These are phyloP conservation scores for Sussaba pulchella DNA, from an alignment of 2,888 invertebrate genomes.

Conservation along the genomic window DNA sequence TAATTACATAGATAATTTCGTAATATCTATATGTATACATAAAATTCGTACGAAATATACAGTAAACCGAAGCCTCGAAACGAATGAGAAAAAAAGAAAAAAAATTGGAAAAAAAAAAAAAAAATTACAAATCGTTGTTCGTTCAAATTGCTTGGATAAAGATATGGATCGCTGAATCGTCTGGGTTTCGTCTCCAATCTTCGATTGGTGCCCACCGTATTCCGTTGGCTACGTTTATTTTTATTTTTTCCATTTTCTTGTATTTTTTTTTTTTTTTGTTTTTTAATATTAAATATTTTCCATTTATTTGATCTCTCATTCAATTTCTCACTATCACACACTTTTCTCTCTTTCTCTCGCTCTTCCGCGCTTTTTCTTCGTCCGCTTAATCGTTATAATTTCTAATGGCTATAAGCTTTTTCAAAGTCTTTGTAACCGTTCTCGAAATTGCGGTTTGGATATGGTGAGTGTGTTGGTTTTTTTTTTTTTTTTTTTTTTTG, in stretches of 20 bases:
- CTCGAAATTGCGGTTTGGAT: slow-evolving; percentile 70
- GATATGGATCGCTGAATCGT: slow-evolving; percentile 82
- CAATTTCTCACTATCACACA: slow-evolving; percentile 22
- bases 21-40: slow-evolving; percentile 72
- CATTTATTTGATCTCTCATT: slow-evolving; percentile 35
- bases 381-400: slow-evolving; percentile 21
- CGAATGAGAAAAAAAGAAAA: slow-evolving; percentile 47
- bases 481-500: slow-evolving; percentile 50
- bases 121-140: slow-evolving; percentile 82
- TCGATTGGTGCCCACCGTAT: slow-evolving; percentile 49
- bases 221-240: slow-evolving; percentile 62
- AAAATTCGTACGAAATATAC: slow-evolving; percentile 71
- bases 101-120: slow-evolving; percentile 45
- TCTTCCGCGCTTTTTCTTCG: slow-evolving; percentile 35
- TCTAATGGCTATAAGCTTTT: slow-evolving; percentile 60
- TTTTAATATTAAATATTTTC: slow-evolving; percentile 17
- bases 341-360: slow-evolving; percentile 24
- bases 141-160: slow-evolving; percentile 82
- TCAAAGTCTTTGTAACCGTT: slow-evolving; percentile 65
- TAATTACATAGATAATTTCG: slow-evolving; percentile 67
- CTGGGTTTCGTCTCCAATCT: slow-evolving; percentile 52
- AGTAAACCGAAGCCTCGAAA: slow-evolving; percentile 62
- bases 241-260: slow-evolving; percentile 24
- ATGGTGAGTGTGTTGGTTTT: slow-evolving; percentile 71
- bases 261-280: slow-evolving; percentile 29